These are phyloP conservation scores for Pocillopora damicornis DNA, from an alignment of 64 coral and sea anemone species.

Conservation along the genomic window DNA sequence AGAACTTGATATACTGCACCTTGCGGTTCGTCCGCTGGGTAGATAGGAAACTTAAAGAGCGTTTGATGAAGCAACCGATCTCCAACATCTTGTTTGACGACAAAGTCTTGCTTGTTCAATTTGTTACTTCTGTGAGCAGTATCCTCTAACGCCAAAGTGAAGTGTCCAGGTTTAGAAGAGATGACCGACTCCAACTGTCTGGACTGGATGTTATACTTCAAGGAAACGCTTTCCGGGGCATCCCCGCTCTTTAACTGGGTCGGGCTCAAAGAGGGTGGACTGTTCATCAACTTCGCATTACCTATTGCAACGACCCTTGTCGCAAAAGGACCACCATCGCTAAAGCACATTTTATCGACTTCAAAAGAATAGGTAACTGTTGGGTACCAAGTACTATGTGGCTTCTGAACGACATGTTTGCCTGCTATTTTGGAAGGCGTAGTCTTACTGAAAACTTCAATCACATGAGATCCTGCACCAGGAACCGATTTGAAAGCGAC, in stretches of 20 bases:
- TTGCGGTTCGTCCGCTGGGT: background rate
- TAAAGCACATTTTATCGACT: background rate
- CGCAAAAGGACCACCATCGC: background rate
- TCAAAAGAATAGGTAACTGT: constrained; percentile 4
- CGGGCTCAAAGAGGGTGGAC: background rate
- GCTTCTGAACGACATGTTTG: background rate
- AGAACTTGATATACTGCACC: background rate
- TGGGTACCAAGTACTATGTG: background rate
- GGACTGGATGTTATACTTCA: background rate
- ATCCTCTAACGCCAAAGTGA: background rate
- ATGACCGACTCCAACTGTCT: background rate
- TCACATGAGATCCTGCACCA: background rate
- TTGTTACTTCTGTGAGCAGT: background rate
- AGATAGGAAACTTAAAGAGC: background rate
- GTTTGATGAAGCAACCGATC: background rate
- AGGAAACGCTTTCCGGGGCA: background rate
- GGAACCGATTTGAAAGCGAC: constrained; percentile 10
- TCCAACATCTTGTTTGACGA: background rate
- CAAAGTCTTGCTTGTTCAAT: background rate
- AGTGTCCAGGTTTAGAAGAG: background rate
- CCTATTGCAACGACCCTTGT: background rate
- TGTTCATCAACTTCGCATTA: constrained; percentile 15
- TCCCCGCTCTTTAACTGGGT: background rate
- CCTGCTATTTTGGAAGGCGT: background rate
- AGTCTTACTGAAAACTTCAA: background rate